Evolutionary conservation across 2,797 vertebrate species (phyloP).

Genomic region (Mus spretus): DNA sequence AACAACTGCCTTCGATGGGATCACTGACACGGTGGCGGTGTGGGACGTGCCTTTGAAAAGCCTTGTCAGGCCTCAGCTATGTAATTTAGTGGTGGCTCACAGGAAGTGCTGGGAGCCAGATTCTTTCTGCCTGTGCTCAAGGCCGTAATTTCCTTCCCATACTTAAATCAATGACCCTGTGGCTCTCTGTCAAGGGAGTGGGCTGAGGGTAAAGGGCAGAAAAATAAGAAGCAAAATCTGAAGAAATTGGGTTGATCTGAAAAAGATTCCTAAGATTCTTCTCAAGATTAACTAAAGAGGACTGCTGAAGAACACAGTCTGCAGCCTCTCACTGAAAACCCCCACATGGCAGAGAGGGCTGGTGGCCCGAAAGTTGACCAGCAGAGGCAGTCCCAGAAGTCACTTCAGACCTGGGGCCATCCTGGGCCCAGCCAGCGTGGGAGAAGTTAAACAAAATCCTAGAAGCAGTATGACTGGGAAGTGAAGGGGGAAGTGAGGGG

Average conservation of each 20-base stretch:
- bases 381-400: neutral
- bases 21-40: slow-evolving; percentile 47
- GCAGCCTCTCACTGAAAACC: neutral
- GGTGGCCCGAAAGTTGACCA: neutral
- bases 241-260: slow-evolving; percentile 67
- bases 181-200: slow-evolving; percentile 66
- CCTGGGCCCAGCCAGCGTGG: neutral
- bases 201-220: slow-evolving; percentile 73
- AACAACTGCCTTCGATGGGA: slow-evolving; percentile 41
- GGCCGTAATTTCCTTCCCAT: slow-evolving; percentile 82
- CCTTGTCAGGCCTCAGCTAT: slow-evolving; percentile 45
- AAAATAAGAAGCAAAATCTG: slow-evolving; percentile 76
- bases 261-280: slow-evolving; percentile 77
- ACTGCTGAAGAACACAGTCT: neutral
- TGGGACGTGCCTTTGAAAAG: slow-evolving; percentile 31
- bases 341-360: slow-evolving; percentile 11
- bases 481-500: neutral
- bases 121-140: slow-evolving; percentile 78
- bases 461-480: slow-evolving; percentile 22
- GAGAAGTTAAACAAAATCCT: neutral
- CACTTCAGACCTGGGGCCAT: neutral
- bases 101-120: slow-evolving; percentile 78
- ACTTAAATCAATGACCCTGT: slow-evolving; percentile 77
- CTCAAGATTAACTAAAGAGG: slow-evolving; percentile 54
- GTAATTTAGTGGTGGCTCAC: slow-evolving; percentile 71